Conservation (phyloP, 1,140 invertebrate genomes). For the Mya arenaria region DNA sequence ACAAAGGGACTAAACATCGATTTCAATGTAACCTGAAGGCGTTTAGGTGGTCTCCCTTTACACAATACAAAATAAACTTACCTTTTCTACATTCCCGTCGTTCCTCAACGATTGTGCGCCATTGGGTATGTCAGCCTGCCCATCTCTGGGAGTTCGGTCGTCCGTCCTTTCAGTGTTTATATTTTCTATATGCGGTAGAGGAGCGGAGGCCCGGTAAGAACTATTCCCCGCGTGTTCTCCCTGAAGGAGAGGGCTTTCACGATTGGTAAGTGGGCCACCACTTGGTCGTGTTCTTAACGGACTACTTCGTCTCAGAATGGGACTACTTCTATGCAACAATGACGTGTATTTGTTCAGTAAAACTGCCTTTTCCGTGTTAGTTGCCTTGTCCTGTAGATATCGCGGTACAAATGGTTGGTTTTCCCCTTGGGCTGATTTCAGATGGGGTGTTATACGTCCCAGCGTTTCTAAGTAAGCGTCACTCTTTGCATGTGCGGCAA, state of each 20-base stretch:
- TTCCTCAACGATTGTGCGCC: too few relatives aligned
- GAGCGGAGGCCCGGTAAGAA: background rate
- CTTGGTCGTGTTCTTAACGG: background rate
- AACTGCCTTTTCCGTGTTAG: slow-evolving; percentile 11
- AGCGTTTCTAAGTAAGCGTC: slow-evolving; percentile 50
- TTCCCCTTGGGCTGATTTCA: background rate
- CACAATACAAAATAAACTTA: too few relatives aligned
- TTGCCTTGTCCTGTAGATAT: slow-evolving; percentile 6
- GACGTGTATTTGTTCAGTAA: slow-evolving; percentile 26
- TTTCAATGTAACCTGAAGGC: too few relatives aligned
- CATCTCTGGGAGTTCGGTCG: background rate
- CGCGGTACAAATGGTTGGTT: background rate
- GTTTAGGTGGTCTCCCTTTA: too few relatives aligned
- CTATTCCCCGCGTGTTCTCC: too few relatives aligned
- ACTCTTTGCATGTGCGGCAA: slow-evolving; percentile 51
- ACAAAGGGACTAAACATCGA: too few relatives aligned
- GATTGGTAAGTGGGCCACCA: background rate
- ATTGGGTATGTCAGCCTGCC: too few relatives aligned
- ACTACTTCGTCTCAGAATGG: background rate
- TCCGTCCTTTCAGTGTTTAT: background rate
- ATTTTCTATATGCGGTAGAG: background rate
- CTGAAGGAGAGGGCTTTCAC: background rate
- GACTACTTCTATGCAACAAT: slow-evolving; percentile 19
- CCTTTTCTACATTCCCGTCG: too few relatives aligned
- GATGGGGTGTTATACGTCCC: slow-evolving; percentile 16